Evolutionary conservation across 2,797 vertebrate species (phyloP).

Genomic region (Poecilia gillii): DNA sequence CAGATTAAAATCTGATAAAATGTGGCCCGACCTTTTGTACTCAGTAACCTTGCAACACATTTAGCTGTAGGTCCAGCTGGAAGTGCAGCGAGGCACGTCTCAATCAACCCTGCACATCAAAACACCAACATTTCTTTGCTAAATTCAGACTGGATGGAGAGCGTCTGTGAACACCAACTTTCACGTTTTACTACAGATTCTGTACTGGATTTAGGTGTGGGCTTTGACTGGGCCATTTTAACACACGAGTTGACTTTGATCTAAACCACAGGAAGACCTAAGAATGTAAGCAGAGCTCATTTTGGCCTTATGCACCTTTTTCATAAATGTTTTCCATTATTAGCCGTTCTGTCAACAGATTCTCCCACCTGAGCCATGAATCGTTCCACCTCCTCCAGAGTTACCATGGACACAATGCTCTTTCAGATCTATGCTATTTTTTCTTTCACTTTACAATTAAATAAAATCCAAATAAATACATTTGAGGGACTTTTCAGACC

Average conservation of each 20-base stretch:
- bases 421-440: background rate
- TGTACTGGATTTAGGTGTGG: background rate
- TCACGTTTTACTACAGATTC: background rate
- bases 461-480: background rate
- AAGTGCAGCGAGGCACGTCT: background rate
- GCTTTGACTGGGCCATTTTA: background rate
- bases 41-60: background rate
- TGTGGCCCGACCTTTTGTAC: background rate
- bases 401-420: background rate
- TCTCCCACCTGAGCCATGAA: background rate
- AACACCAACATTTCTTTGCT: background rate
- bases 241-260: background rate
- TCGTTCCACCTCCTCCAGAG: background rate
- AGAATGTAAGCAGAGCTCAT: background rate
- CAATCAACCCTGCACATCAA: background rate
- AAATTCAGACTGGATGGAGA: background rate
- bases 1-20: background rate
- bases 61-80: background rate
- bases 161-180: background rate
- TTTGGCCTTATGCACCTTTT: background rate
- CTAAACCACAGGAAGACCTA: background rate
- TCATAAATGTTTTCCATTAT: background rate
- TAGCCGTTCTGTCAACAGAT: background rate
- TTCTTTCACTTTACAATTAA: background rate
- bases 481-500: conserved; percentile 31